Percentiles rank a stretch among this genome's conserved stretches.
Conservation (phyloP, 2,888 invertebrate species). For the Lissonota sp. region DNA sequence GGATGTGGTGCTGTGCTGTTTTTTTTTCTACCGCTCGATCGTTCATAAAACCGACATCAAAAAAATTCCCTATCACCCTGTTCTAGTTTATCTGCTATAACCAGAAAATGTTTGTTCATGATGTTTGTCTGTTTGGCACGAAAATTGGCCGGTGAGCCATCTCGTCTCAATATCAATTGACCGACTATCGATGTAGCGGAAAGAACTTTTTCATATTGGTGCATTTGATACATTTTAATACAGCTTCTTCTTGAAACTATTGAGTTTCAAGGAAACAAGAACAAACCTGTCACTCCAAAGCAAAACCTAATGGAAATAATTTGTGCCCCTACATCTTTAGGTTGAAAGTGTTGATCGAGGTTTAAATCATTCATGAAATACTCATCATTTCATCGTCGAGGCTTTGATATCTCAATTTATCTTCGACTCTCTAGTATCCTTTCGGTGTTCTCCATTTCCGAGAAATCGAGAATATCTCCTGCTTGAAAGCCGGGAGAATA, state of each 20-base stretch:
- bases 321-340: no score
- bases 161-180: no score
- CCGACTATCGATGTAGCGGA: no score
- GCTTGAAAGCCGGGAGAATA: not conserved
- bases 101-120: slow-evolving; percentile 16
- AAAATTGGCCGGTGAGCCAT: slow-evolving; percentile 4
- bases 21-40: slow-evolving; percentile 1
- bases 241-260: no score
- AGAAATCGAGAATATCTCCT: not conserved
- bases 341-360: no score
- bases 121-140: not conserved
- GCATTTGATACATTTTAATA: no score
- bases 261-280: no score
- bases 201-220: no score
- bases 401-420: not conserved
- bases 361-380: no score
- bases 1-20: not conserved
- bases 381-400: no score
- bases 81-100: slow-evolving; percentile 45
- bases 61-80: slow-evolving; percentile 3
- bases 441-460: not conserved
- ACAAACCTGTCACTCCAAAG: no score
- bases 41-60: slow-evolving; percentile 39
- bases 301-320: no score
- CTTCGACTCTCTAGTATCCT: not conserved